Conservation (phyloP, 2,797 vertebrate species). For the Leuciscus waleckii region DNA sequence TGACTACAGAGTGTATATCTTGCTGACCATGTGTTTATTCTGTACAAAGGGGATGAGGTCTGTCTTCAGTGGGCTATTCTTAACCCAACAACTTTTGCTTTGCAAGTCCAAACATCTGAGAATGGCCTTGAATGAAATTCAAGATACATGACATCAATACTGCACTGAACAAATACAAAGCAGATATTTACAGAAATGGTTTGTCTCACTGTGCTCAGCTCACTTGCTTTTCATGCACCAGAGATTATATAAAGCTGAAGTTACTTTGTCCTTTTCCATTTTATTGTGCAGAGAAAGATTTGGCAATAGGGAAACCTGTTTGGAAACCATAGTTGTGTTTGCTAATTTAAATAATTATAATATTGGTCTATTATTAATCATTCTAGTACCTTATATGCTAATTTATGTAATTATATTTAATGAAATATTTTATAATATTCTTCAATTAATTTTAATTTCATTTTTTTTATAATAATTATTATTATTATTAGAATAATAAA, state of each 20-base stretch:
- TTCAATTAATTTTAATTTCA: background rate
- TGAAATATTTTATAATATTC: background rate
- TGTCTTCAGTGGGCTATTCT: conserved; percentile 34
- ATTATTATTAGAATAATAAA: background rate
- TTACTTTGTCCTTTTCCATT: background rate
- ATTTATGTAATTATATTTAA: background rate
- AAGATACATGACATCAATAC: conserved; percentile 2
- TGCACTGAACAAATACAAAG: conserved; percentile 26
- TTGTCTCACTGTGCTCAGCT: background rate
- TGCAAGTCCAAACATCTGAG: conserved; percentile 31
- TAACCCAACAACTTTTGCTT: conserved; percentile 41
- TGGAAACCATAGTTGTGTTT: background rate
- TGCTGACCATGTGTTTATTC: conserved; percentile 35
- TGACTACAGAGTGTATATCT: conserved; percentile 36
- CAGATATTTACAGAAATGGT: conserved; percentile 25
- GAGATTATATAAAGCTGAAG: background rate
- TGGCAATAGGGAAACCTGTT: background rate
- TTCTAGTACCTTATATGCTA: background rate
- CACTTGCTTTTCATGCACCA: background rate
- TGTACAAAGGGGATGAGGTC: conserved; percentile 33
- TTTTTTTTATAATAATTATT: background rate
- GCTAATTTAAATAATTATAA: background rate
- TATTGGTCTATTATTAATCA: background rate
- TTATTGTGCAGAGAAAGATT: background rate
- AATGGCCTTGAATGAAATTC: conserved; percentile 43